Conservation (phyloP, 2,797 vertebrate species). For the Margarornis squamiger region DNA sequence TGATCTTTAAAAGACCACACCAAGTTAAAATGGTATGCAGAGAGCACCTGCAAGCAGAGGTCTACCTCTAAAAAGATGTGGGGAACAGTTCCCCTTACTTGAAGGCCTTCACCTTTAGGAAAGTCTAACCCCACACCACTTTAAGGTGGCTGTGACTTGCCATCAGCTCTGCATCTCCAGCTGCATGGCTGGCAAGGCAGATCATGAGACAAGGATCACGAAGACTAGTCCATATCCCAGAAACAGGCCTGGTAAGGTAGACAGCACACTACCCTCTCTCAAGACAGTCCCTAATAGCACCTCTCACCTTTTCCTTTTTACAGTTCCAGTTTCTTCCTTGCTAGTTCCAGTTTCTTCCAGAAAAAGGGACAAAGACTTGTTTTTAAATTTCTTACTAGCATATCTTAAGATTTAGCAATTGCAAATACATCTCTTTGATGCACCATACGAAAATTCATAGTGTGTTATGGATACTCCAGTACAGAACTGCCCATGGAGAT, state of each 20-base stretch:
- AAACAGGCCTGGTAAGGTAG: neutral
- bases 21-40: neutral
- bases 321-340: neutral
- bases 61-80: neutral
- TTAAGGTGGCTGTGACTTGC: neutral
- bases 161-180: neutral
- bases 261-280: neutral
- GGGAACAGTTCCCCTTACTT: neutral
- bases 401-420: neutral
- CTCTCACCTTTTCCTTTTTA: neutral
- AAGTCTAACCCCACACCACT: neutral
- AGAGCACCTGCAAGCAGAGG: neutral
- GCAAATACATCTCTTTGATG: neutral
- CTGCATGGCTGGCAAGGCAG: neutral
- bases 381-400: neutral
- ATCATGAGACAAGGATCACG: neutral
- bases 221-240: neutral
- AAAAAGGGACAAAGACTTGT: neutral
- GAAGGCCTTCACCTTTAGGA: neutral
- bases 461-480: neutral
- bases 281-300: neutral
- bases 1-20: neutral
- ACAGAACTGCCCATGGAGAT: neutral
- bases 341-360: neutral
- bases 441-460: neutral